Percentiles rank a stretch among this genome's conserved stretches.
These are phyloP conservation scores for Equus przewalskii DNA, from an alignment of 2,113 vertebrate genomes.

Conservation along the genomic window DNA sequence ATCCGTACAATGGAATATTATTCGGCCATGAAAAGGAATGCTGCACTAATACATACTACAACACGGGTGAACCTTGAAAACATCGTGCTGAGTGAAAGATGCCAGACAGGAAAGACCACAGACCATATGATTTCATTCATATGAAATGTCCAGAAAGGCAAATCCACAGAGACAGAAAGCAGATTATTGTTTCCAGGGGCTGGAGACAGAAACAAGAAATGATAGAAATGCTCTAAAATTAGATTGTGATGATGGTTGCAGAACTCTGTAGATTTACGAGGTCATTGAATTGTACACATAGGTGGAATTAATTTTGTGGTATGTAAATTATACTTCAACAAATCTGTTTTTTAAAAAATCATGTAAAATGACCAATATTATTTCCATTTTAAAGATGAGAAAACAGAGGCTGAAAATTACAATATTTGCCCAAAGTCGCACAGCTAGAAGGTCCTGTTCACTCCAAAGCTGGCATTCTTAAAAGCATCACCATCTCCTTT, in stretches of 20 bases:
- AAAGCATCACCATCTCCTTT: background rate
- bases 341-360: background rate
- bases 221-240: background rate
- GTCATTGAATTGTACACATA: background rate
- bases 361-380: background rate
- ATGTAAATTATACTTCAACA: background rate
- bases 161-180: background rate
- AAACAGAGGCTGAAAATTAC: background rate
- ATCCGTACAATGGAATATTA: background rate
- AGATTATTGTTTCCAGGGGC: background rate
- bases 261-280: background rate
- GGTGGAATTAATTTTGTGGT: background rate
- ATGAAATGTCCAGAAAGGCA: constrained; percentile 2
- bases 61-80: background rate
- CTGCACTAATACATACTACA: fast-evolving
- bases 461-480: background rate
- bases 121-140: background rate
- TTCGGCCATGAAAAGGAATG: background rate
- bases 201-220: background rate
- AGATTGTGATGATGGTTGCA: background rate
- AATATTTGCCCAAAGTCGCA: background rate
- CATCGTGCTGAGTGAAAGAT: background rate
- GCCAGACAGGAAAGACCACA: background rate
- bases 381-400: background rate
- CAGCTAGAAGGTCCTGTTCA: background rate